Evolutionary conservation across 2,888 invertebrate genomes (phyloP).

Genomic region (Brachypterus glaber): DNA sequence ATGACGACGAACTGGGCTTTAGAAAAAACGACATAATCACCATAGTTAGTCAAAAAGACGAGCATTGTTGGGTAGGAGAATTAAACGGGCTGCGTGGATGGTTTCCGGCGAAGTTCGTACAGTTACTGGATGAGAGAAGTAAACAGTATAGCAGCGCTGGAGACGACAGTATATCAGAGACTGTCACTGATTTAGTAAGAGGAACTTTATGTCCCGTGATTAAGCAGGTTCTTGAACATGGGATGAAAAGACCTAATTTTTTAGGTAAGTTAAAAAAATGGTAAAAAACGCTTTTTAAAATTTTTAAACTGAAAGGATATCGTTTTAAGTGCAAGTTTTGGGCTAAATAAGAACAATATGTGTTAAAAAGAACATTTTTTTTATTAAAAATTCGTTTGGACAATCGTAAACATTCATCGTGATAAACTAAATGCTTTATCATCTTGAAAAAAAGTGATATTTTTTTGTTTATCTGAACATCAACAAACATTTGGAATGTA

Average conservation of each 20-base stretch:
- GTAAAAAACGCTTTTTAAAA: constrained; percentile 1
- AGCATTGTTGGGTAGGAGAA: constrained; percentile 98
- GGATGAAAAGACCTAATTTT: constrained; percentile 85
- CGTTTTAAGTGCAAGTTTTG: too few relatives aligned
- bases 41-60: constrained; percentile 93
- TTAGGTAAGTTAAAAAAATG: constrained; percentile 41
- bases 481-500: too few relatives aligned
- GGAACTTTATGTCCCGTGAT: constrained; percentile 89
- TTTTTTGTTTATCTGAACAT: too few relatives aligned
- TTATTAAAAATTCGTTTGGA: too few relatives aligned
- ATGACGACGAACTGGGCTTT: constrained; percentile 97
- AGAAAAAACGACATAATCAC: constrained; percentile 98
- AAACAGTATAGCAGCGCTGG: constrained; percentile 87
- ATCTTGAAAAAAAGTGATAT: too few relatives aligned
- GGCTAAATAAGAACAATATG: too few relatives aligned
- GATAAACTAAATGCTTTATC: too few relatives aligned
- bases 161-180: constrained; percentile 95
- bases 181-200: constrained; percentile 91
- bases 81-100: constrained; percentile 88
- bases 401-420: too few relatives aligned
- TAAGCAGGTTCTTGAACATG: constrained; percentile 89
- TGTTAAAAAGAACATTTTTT: not conserved
- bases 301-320: constrained; percentile 2
- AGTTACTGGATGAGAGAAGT: constrained; percentile 89
- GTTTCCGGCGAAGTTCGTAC: constrained; percentile 97